Evolutionary conservation across 2,888 invertebrate genomes (phyloP).

Genomic region (Nephrotoma guestfalica): DNA sequence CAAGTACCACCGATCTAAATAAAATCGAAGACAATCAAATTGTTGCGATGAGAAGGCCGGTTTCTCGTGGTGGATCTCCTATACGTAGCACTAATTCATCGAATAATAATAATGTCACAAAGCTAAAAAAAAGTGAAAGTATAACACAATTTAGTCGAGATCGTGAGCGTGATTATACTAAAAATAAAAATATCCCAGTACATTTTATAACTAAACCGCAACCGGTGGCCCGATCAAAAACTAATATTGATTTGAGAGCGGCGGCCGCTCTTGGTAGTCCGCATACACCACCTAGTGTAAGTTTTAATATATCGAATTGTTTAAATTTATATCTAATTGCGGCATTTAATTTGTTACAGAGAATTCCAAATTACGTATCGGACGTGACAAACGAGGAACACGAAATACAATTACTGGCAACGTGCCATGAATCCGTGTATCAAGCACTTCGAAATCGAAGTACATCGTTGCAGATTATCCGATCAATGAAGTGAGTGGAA

Average conservation of each 20-base stretch:
- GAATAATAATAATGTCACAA: constrained; percentile 4
- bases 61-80: constrained; percentile 10
- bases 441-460: constrained; percentile 30
- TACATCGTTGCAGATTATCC: constrained; percentile 27
- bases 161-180: constrained; percentile 7
- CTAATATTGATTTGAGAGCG: constrained; percentile 28
- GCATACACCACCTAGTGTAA: constrained; percentile 11
- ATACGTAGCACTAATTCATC: not conserved
- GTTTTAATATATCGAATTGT: not conserved
- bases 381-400: constrained; percentile 22
- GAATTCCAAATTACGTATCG: constrained; percentile 17
- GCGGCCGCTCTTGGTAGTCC: constrained; percentile 1
- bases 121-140: constrained; percentile 7
- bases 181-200: constrained; percentile 24
- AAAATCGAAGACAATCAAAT: constrained; percentile 27
- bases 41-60: not conserved
- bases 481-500: constrained; percentile 15
- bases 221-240: constrained; percentile 24
- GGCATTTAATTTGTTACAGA: constrained; percentile 13
- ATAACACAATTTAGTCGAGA: constrained; percentile 8
- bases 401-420: constrained; percentile 26
- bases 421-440: constrained; percentile 28
- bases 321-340: constrained; percentile 1
- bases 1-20: constrained; percentile 30
- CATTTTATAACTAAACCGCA: constrained; percentile 29